Base-by-base conservation (phyloP, 1,140 invertebrate genomes). In the Pseudoatta argentina region DNA sequence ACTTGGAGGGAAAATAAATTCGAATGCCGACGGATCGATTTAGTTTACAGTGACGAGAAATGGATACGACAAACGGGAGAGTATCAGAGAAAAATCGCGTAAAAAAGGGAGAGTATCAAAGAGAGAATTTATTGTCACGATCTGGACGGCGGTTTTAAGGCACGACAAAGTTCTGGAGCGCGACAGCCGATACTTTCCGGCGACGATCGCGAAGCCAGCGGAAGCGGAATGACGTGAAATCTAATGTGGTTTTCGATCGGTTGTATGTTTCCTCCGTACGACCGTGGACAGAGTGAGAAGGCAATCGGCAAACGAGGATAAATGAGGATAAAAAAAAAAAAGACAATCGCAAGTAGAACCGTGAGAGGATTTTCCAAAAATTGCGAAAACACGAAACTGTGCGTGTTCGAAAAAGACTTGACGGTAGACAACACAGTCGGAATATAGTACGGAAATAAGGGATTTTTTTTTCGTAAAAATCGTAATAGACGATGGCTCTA, bases 141-240 rank as follows among this genome's bases (percentile, higher is more conserved):
- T 79, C n/a, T 91, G 93, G 93, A 93, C 93, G 93, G 93, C 85
- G 89, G 91, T 88, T 81, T 86, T 93, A 93, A 93, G 93, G 93
- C 93, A 93, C 93, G 83, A 67, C 67, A 82, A 7, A 61, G 63
- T 85, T 89, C 89, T 72, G 64, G 55, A 64, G 69, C 88, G 88
- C 92, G 92, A 93, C 93, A 93, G 89, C 92, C 89, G 8, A 59
- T 55, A 1, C 27, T 3, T n/a, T 21, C 30, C 34, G 39, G 27
- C 48, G 48, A 55, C 27, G 67, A 87, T 24, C 3, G 27, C n/a
- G 21, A 53, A 55, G n/a, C 16, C 12, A 51, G 73, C n/a, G 12
- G 30, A 78, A 21, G 6, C 30, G 30, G n/a, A 27, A 16, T 21
- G 51, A n/a, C 27, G 79, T 59, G 71, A 71, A 73, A 48, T 83